These are phyloP conservation scores for Brachyalestes nurse DNA, from an alignment of 2,797 vertebrate species.

Conservation along the genomic window DNA sequence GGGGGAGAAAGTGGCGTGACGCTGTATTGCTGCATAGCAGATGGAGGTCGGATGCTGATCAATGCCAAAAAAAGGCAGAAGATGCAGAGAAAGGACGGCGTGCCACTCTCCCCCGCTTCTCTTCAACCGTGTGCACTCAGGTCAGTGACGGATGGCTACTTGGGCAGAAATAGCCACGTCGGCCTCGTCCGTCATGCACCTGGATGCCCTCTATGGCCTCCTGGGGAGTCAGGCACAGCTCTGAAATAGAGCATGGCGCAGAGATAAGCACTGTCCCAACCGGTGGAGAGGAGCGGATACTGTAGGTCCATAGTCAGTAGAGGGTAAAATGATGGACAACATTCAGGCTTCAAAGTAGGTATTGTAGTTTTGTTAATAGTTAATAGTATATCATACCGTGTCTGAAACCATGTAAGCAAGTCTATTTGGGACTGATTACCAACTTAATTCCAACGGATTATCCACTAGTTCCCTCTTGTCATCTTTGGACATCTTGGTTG, in stretches of 20 bases:
- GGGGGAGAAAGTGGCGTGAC: neutral
- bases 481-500: too few relatives aligned
- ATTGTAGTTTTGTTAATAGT: too few relatives aligned
- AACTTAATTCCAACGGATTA: neutral
- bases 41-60: neutral
- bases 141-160: constrained; percentile 55
- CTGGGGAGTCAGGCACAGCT: neutral
- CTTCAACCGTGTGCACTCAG: neutral
- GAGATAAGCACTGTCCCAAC: neutral
- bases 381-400: too few relatives aligned
- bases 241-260: neutral
- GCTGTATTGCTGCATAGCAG: neutral
- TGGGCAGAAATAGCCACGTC: constrained; percentile 55
- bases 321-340: neutral
- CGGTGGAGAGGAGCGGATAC: too few relatives aligned
- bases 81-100: constrained; percentile 7
- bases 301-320: neutral
- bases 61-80: neutral
- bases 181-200: constrained; percentile 36
- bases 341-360: neutral
- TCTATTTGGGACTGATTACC: neutral
- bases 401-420: neutral
- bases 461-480: too few relatives aligned
- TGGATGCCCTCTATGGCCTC: constrained; percentile 21
- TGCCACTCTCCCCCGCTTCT: neutral